Evolutionary conservation across 2,113 vertebrate species (phyloP).

Genomic region (Polypterus bichir): DNA sequence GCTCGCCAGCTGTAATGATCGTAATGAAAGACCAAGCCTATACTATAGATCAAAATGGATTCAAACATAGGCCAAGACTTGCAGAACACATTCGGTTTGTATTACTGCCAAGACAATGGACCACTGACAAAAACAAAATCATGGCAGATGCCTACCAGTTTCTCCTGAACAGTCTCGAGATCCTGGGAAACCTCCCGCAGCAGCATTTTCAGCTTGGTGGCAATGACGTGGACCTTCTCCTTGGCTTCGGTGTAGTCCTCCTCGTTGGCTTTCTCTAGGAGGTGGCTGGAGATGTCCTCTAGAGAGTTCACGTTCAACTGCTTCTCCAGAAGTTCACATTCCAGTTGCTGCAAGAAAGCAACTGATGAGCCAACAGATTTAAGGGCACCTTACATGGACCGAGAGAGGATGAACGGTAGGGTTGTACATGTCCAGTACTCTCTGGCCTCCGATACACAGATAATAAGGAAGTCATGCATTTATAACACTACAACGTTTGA

Average conservation of each 20-base stretch:
- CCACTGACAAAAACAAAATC: too few species aligned
- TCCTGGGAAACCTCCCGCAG: conserved; percentile 51
- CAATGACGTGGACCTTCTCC: conserved; percentile 73
- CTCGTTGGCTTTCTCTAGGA: conserved; percentile 52
- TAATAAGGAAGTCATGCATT: too few species aligned
- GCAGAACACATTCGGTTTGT: too few species aligned
- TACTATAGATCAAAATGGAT: too few species aligned
- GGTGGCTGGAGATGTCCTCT: conserved; percentile 57
- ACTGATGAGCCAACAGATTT: background rate
- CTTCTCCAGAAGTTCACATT: conserved; percentile 53
- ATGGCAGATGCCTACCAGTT: conserved; percentile 46
- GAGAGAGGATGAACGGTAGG: too few species aligned
- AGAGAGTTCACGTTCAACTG: conserved; percentile 54
- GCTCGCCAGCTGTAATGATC: too few species aligned
- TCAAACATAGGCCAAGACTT: too few species aligned
- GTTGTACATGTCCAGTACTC: too few species aligned
- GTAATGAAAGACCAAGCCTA: too few species aligned
- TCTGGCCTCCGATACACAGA: too few species aligned
- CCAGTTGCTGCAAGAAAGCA: conserved; percentile 49
- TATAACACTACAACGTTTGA: too few species aligned
- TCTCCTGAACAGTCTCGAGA: conserved; percentile 37
- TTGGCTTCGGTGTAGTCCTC: conserved; percentile 64
- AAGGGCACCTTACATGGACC: background rate
- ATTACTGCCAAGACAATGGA: too few species aligned
- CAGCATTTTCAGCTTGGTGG: conserved; percentile 63